Base-by-base conservation (phyloP, 2,888 invertebrate species). In the Blastobasis adustella region DNA sequence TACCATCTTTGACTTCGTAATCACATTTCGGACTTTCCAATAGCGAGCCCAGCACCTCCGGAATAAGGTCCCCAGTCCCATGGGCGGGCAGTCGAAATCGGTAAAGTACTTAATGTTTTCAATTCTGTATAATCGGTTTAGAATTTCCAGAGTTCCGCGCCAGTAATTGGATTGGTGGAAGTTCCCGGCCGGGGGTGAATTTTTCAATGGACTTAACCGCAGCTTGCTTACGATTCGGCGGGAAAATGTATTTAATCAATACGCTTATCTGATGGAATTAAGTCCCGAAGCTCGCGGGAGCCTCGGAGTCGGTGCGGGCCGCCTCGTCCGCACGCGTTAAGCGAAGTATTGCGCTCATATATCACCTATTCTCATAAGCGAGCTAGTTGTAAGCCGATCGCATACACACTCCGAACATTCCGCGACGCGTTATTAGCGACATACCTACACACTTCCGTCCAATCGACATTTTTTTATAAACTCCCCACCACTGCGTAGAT, bases 71-170 rank as follows among this genome's bases (percentile, higher is more conserved):
- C 69, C 65, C 65, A 77, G 71, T 81, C 57, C 69, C 58, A 56
- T 63, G 66, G 50, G 58, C 53, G 63, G 58, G 58, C 61, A 66
- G 54, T 62, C 61, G 61, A 74, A 82, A 82, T 82, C 76, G 78
- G 74, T 79, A 72, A 78, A 82, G 84, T 87, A 82, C 86, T 85
- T 87, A 86, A 86, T 86, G 86, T 86, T 86, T 87, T 87, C 86
- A 86, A 87, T 87, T 87, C 82, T 75, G 83, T 82, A 84, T 87
- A 87, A 87, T 87, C 87, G 87, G 86, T 87, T 87, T 87, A 87
- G 86, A 84, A 87, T 87, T 87, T 87, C 81, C 84, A 75, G 81
- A 77, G 85, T 84, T 80, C 77, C 79, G 81, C 82, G 67, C 70
- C 73, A 67, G 83, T 87, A 87, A 87, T 87, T 86, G 87, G 85